These are phyloP conservation scores for Nemapogon koenigi DNA, from an alignment of 2,888 invertebrate species.

Conservation along the genomic window DNA sequence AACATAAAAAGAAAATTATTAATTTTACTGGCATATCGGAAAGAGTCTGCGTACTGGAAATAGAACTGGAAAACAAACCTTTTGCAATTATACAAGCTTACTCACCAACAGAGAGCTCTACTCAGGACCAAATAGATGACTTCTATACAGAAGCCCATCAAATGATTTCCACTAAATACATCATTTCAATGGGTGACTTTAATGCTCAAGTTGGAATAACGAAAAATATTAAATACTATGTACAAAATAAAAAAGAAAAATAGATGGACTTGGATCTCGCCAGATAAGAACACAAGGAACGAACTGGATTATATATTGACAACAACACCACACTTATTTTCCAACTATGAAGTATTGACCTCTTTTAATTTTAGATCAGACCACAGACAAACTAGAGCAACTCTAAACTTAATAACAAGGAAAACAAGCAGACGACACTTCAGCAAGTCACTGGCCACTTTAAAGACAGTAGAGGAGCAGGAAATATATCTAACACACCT, in stretches of 20 bases:
- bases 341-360: no score
- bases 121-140: slow-evolving; percentile 17
- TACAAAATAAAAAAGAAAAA: slow-evolving; percentile 14
- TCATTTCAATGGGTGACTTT: slow-evolving; percentile 16
- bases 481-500: no score
- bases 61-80: background rate
- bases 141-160: slow-evolving; percentile 16
- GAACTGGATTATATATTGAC: slow-evolving; percentile 1
- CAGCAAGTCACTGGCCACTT: background rate
- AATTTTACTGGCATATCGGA: slow-evolving; percentile 19
- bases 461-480: no score
- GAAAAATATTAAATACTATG: slow-evolving; percentile 16
- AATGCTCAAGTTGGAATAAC: slow-evolving; percentile 16
- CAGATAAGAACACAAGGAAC: background rate
- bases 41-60: slow-evolving; percentile 11
- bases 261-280: slow-evolving; percentile 17
- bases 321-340: slow-evolving; percentile 13
- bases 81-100: slow-evolving; percentile 12
- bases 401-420: no score
- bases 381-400: no score
- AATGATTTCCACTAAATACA: slow-evolving; percentile 10
- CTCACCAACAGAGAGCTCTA: slow-evolving; percentile 17
- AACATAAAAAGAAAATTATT: slow-evolving; percentile 17
- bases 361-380: slow-evolving; percentile 16
- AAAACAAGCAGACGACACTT: slow-evolving; percentile 7